A percentile compares a stretch with the other conserved stretches of the same genome.
phyloP scores from a whole-genome alignment of 1,140 invertebrate genomes.

The Panagrolaimus sp. region DNA sequence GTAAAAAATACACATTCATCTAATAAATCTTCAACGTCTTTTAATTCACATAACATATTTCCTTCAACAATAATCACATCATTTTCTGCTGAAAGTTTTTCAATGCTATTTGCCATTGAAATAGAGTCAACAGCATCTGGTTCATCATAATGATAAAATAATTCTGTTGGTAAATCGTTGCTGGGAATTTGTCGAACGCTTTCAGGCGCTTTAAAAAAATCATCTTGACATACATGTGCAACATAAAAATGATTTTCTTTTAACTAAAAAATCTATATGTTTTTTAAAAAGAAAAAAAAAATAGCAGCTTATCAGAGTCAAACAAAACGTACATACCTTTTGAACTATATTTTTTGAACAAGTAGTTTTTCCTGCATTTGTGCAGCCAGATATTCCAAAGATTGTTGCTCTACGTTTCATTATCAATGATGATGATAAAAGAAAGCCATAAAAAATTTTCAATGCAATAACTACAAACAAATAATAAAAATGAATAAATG shows the following conservation, averaged over 20 bases:
- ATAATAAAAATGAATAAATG: too few species aligned
- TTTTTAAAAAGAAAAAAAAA: not conserved
- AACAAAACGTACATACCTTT: conserved; percentile 4
- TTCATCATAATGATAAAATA: conserved; percentile 28
- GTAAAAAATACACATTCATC: conserved; percentile 28
- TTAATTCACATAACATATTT: conserved; percentile 33
- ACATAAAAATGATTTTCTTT: not conserved
- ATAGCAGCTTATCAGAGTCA: not conserved
- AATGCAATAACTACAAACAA: too few species aligned
- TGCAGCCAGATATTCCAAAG: conserved; percentile 22
- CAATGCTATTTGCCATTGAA: not conserved
- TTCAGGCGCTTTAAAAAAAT: conserved; percentile 19
- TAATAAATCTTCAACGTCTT: not conserved
- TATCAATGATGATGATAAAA: too few species aligned
- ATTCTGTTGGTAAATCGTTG: conserved; percentile 5
- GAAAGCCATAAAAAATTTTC: too few species aligned
- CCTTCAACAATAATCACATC: conserved; percentile 28
- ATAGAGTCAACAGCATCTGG: conserved; percentile 16
- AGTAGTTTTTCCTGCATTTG: conserved; percentile 31
- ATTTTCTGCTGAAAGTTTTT: conserved; percentile 3
- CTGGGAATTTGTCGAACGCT: conserved; percentile 20
- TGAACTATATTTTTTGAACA: conserved; percentile 21
- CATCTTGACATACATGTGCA: conserved; percentile 8
- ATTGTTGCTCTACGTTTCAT: not conserved
- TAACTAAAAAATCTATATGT: not conserved